Evolutionary conservation across 2,113 vertebrate genomes (phyloP), one percentile per base, ranked within the genome.

Genomic region (Rousettus leschenaultii): DNA sequence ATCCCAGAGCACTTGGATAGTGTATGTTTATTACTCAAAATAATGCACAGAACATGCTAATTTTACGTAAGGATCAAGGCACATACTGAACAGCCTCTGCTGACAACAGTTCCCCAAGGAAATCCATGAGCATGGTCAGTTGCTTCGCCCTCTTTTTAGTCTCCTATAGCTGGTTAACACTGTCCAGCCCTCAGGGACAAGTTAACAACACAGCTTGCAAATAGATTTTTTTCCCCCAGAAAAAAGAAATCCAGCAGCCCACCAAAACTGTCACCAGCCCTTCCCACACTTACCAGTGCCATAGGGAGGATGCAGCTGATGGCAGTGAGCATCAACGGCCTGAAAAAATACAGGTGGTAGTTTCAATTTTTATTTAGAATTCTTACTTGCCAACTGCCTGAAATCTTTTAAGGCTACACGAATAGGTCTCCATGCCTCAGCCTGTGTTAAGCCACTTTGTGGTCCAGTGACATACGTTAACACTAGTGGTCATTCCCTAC

Each of bases 301-400:
- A 96, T 96, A 96, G 97, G 97, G 97, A 97, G 95, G 97, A 92
- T 97, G 95, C 97, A 96, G 97, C 97, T 86, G 96, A 98, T 98
- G 97, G 97, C 97, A 98, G 97, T 97, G 97, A 97, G 97, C 97
- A 97, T 98, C 97, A 98, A 97, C 96, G 97, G 97, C 97, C 97
- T 98, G 97, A 98, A 98, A 98, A 98, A 98, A 98, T 98, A 98
- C 97, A 98, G 97, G 97, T 98, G 97, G 97, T 97, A 98, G 97
- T 98, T 98, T 98, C 97, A 98, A 98, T 98, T 98, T 98, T 98
- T 97, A 97, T 98, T 97, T 97, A 93, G 89, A 97, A 97, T 96
- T 97, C 96, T 98, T 97, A 96, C 97, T 98, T 96, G 97, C 96
- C 96, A 98, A 97, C 88, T 98, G 97, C 97, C 97, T 97, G 97